Base-by-base conservation (phyloP, 2,888 invertebrate genomes). In the Alsophila aescularia region DNA sequence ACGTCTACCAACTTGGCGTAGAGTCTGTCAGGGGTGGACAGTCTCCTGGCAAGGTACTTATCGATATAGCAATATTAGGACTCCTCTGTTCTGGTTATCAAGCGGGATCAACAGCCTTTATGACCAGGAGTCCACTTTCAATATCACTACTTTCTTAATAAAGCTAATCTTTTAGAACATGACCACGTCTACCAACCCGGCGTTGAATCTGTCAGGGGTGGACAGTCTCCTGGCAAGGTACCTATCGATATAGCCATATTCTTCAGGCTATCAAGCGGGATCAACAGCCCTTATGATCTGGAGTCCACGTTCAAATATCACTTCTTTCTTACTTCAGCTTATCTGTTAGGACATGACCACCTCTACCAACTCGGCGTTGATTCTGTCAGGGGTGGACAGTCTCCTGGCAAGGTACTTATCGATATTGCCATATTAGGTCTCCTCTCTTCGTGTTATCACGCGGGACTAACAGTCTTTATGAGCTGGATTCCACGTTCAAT, bases 251-350 rank as follows among this genome's bases (percentile, higher is more conserved):
- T 4, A 9, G 29, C 2, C 3, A 29, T 21, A 5, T 10, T 29
- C 29, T n/a, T 29, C 8, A 2, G 92, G 77, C 71, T 92, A 69
- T 90, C 92, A 63, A 80, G 82, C 60, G 91, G 90, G 73, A 75
- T 86, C 85, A 88, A 90, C 83, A 90, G 94, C 69, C 94, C 94
- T 8, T 93, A 93, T 93, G 18, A 7, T 93, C 93, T 93, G 18
- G 93, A 93, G 70, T 94, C 93, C 14, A 93, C 93, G 8, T 94
- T 94, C 60, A 93, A 93, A n/a, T n/a, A n/a, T n/a, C 64, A 93
- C 94, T 6, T 94, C 94, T 18, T 87, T 86, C 42, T 87, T 87
- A 12, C 64, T 90, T 29, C 84, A 90, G 15, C 90, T n/a, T n/a
- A n/a, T n/a, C n/a, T n/a, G n/a, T n/a, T n/a, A 90, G 63, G 89